phyloP scores from a whole-genome alignment of 2,888 invertebrate species.

The Cryptus armator region DNA sequence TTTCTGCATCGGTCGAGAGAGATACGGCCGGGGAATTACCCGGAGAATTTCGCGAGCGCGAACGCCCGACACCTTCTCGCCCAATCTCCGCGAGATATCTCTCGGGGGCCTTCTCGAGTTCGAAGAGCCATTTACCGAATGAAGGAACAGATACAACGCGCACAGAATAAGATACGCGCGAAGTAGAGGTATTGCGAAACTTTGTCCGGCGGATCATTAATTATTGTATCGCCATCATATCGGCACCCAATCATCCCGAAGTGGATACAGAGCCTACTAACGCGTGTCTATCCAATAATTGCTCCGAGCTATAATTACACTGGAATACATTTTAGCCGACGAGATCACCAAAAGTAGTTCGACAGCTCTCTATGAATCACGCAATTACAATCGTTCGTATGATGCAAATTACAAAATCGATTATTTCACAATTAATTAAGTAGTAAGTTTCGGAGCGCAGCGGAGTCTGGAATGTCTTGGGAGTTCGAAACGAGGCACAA shows the following conservation, averaged over 20 bases:
- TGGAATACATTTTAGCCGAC: slow-evolving; percentile 32
- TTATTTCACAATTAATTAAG: slow-evolving; percentile 14
- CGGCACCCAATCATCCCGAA: background rate
- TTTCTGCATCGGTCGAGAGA: slow-evolving; percentile 34
- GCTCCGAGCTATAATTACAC: slow-evolving; percentile 46
- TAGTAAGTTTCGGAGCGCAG: background rate
- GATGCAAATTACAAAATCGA: background rate
- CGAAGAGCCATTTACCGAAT: slow-evolving; percentile 4
- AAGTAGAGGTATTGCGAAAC: slow-evolving; percentile 31
- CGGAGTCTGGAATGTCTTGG: background rate
- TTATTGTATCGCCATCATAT: slow-evolving; percentile 39
- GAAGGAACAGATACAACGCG: background rate
- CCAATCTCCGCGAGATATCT: slow-evolving; percentile 19
- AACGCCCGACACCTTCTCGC: slow-evolving; percentile 32
- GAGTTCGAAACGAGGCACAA: background rate
- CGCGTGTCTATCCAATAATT: slow-evolving; percentile 25
- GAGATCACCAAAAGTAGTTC: slow-evolving; percentile 17
- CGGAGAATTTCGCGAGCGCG: background rate
- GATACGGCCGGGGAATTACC: background rate
- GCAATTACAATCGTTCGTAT: background rate
- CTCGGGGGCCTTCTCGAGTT: slow-evolving; percentile 1
- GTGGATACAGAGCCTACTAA: background rate
- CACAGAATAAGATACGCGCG: background rate
- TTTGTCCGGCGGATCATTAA: slow-evolving; percentile 37
- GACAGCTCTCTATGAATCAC: background rate